These are phyloP conservation scores for Scaptomyza pallida DNA, from an alignment of 1,140 invertebrate species.

Conservation along the genomic window DNA sequence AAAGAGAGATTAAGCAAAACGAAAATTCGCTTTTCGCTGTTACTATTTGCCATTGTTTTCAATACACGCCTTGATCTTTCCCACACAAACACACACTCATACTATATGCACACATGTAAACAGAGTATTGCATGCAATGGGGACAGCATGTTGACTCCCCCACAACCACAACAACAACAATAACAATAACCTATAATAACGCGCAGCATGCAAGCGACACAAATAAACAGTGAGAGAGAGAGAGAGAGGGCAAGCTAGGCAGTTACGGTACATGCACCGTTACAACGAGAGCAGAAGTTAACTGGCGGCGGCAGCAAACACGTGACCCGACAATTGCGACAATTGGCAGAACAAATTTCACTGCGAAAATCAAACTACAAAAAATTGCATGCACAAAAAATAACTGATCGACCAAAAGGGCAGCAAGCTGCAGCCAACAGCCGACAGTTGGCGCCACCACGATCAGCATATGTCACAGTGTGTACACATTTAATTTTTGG, in stretches of 20 bases:
- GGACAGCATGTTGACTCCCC: slow-evolving; percentile 53
- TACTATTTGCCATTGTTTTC: slow-evolving; percentile 54
- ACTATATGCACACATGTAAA: slow-evolving; percentile 15
- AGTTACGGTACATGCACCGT: slow-evolving; percentile 68
- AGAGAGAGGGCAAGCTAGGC: slow-evolving; percentile 13
- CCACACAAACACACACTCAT: slow-evolving; percentile 61
- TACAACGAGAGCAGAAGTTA: slow-evolving; percentile 80
- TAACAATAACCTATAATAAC: slow-evolving; percentile 55
- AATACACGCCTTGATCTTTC: slow-evolving; percentile 75
- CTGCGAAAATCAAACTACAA: slow-evolving; percentile 36
- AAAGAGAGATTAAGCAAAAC: slow-evolving; percentile 13
- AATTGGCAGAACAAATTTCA: slow-evolving; percentile 68
- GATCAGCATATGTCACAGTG: neutral
- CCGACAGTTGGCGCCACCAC: slow-evolving; percentile 36
- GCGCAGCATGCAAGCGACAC: slow-evolving; percentile 76
- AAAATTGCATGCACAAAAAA: slow-evolving; percentile 31
- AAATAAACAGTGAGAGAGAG: slow-evolving; percentile 32
- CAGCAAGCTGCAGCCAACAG: neutral
- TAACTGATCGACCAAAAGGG: slow-evolving; percentile 30
- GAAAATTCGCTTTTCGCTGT: slow-evolving; percentile 38
- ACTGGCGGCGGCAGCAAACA: slow-evolving; percentile 74
- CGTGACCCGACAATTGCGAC: slow-evolving; percentile 78
- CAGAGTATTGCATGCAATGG: slow-evolving; percentile 68
- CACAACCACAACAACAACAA: slow-evolving; percentile 44
- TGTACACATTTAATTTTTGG: slow-evolving; percentile 4